phyloP scores from a whole-genome alignment of 2,113 vertebrate species.

The Neogale vison region DNA sequence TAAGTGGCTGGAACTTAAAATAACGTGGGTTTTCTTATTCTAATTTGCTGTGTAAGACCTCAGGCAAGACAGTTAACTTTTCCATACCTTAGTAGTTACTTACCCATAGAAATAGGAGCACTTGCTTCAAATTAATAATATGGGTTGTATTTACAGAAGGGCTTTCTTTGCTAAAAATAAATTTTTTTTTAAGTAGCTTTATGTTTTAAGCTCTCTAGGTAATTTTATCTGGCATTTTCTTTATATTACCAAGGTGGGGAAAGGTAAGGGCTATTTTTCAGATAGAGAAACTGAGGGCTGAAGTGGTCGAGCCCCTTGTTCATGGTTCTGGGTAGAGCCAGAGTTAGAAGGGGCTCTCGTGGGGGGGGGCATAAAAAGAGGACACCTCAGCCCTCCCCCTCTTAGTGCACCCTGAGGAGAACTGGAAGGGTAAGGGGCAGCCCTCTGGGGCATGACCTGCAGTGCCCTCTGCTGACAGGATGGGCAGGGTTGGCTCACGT shows the following conservation, averaged over 20 bases:
- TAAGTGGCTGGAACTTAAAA: not conserved
- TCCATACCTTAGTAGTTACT: not conserved
- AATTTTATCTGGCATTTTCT: not conserved
- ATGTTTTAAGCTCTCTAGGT: not conserved
- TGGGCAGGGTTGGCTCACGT: not conserved
- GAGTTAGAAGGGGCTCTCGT: not conserved
- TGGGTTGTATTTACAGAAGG: not conserved
- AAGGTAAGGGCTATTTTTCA: not conserved
- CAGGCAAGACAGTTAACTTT: not conserved
- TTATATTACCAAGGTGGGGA: not conserved
- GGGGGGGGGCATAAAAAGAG: too few relatives aligned
- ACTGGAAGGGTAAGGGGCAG: not conserved
- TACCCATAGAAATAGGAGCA: not conserved
- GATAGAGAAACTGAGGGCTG: not conserved
- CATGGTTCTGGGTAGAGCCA: too few relatives aligned
- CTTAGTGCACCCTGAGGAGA: not conserved
- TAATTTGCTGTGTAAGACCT: not conserved
- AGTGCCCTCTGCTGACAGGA: not conserved
- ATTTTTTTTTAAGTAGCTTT: not conserved
- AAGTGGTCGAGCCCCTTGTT: not conserved
- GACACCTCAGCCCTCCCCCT: not conserved
- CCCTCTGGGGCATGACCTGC: too few relatives aligned
- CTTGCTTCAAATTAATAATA: not conserved
- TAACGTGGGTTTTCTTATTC: not conserved
- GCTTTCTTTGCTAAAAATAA: not conserved